phyloP scores from a whole-genome alignment of 2,113 vertebrate genomes.

The Osmerus mordax region DNA sequence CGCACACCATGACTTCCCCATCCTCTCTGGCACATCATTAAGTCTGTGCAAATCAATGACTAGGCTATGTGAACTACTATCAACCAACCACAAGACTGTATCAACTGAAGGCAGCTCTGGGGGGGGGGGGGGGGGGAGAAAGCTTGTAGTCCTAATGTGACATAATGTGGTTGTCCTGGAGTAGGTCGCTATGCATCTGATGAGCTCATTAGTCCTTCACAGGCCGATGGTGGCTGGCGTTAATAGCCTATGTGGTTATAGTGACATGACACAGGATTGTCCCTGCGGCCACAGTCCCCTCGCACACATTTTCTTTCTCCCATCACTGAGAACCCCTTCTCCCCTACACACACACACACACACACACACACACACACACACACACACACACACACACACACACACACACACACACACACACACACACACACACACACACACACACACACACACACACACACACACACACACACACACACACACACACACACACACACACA shows the following conservation, averaged over 20 bases:
- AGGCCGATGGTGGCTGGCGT: constrained; percentile 10
- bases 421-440: constrained; percentile 30
- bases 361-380: constrained; percentile 30
- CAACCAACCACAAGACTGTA: too few species aligned
- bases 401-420: constrained; percentile 30
- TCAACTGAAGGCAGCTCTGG: too few species aligned
- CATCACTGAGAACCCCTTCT: constrained; percentile 29
- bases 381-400: constrained; percentile 29
- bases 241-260: constrained; percentile 25
- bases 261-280: neutral
- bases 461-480: constrained; percentile 46
- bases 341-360: constrained; percentile 32
- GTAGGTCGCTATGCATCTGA: constrained; percentile 2
- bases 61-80: too few species aligned
- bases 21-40: too few species aligned
- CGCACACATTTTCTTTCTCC: too few species aligned
- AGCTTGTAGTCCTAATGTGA: constrained; percentile 2
- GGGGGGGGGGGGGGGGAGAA: neutral
- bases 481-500: constrained; percentile 16
- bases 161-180: constrained; percentile 7
- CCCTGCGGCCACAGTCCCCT: too few species aligned
- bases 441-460: constrained; percentile 31
- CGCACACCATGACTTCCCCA: too few species aligned
- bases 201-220: constrained; percentile 30
- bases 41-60: too few species aligned